Evolutionary conservation across 2,113 vertebrate genomes (phyloP).

Genomic region (Corythoichthys intestinalis): DNA sequence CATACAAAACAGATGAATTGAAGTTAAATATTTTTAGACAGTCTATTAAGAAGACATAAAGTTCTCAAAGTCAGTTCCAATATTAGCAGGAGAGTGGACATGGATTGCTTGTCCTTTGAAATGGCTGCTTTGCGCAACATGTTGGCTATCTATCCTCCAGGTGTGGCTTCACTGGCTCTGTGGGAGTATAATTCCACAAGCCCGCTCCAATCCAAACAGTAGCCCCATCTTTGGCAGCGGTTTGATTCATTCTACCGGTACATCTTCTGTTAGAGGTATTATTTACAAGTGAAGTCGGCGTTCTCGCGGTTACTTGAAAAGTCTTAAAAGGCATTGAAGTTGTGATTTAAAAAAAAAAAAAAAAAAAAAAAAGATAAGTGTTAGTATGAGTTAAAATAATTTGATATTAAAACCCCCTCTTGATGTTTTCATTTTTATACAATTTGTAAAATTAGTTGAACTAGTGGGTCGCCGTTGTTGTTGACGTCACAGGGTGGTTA

Average conservation of each 20-base stretch:
- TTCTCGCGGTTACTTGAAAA: no score
- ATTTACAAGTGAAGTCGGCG: neutral
- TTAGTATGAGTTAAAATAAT: no score
- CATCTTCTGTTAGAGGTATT: neutral
- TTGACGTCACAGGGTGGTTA: no score
- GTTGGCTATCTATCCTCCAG: constrained; percentile 45
- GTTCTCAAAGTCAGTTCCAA: constrained; percentile 16
- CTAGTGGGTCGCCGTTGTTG: no score
- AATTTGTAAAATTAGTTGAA: no score
- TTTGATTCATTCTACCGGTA: constrained; percentile 12
- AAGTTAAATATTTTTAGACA: neutral
- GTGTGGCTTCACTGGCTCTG: constrained; percentile 30
- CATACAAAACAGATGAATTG: neutral
- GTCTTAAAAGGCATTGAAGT: no score
- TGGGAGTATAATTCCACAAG: constrained; percentile 44
- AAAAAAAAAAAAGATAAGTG: no score
- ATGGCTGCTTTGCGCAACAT: constrained; percentile 27
- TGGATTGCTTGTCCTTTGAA: constrained; percentile 44
- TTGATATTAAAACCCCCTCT: no score
- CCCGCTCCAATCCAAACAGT: constrained; percentile 40
- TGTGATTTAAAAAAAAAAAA: no score
- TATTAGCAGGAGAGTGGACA: constrained; percentile 13
- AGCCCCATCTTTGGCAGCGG: constrained; percentile 24
- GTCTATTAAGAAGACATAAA: neutral
- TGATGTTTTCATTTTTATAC: no score